Evolutionary conservation across 2,797 vertebrate species (phyloP).

Genomic region (Ptychadena robeensis): DNA sequence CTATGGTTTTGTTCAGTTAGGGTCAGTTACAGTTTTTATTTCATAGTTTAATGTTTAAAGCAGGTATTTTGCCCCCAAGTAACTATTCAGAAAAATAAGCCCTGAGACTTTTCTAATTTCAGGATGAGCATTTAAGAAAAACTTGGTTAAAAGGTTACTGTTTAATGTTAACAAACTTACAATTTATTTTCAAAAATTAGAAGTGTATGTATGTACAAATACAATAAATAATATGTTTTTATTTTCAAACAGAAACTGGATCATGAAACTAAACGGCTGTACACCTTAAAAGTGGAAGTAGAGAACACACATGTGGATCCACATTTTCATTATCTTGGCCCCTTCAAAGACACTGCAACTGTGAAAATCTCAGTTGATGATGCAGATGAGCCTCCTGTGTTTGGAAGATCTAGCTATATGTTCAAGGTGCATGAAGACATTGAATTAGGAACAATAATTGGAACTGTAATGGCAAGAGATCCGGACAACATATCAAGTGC

Average conservation of each 20-base stretch:
- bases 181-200: too few species aligned
- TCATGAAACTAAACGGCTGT: conserved; percentile 85
- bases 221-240: not conserved
- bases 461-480: conserved; percentile 88
- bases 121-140: too few species aligned
- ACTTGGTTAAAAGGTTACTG: too few species aligned
- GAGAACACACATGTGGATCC: conserved; percentile 86
- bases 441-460: conserved; percentile 80
- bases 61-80: too few species aligned
- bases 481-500: conserved; percentile 84
- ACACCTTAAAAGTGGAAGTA: conserved; percentile 88
- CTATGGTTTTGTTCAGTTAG: too few species aligned
- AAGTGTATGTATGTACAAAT: not conserved
- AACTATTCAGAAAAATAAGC: too few species aligned
- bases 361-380: conserved; percentile 90
- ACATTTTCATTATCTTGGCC: conserved; percentile 85
- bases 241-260: conserved; percentile 82
- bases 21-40: too few species aligned
- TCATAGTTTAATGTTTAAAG: too few species aligned
- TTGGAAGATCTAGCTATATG: conserved; percentile 83
- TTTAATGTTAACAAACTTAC: too few species aligned
- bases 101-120: too few species aligned
- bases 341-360: conserved; percentile 88
- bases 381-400: conserved; percentile 89
- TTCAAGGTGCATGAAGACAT: conserved; percentile 93